Conservation (phyloP, 92 coral and sea anemone species). For the Virgularia gustaviana region DNA sequence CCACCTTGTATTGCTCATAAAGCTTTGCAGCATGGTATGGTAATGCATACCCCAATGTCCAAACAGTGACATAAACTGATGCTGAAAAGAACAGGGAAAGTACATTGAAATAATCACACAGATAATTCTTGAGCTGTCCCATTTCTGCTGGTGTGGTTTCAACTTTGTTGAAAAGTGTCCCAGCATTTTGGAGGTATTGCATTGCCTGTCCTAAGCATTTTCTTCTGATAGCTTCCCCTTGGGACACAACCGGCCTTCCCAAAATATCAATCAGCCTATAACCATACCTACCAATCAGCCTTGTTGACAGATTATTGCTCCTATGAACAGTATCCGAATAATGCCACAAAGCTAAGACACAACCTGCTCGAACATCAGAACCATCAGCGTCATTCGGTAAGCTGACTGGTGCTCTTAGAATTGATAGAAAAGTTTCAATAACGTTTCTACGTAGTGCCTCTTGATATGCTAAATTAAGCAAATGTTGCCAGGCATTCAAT, state of each 20-base stretch:
- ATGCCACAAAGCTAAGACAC: too few species aligned
- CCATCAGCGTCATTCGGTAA: too few species aligned
- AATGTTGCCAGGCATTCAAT: constrained; percentile 61
- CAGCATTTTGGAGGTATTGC: constrained; percentile 47
- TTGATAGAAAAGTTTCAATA: constrained; percentile 22
- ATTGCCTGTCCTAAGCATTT: constrained; percentile 45
- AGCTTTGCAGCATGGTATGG: too few species aligned
- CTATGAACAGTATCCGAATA: constrained; percentile 37
- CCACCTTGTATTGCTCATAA: too few species aligned
- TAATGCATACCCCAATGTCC: too few species aligned
- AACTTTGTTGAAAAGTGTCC: too few species aligned
- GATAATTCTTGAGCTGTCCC: constrained; percentile 15
- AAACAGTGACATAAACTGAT: too few species aligned
- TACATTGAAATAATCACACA: constrained; percentile 39
- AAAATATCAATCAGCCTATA: constrained; percentile 45
- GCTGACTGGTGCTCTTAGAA: constrained; percentile 1
- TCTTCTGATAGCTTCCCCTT: constrained; percentile 33
- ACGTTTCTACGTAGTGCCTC: constrained; percentile 45
- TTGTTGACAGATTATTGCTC: constrained; percentile 31
- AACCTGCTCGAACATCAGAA: too few species aligned
- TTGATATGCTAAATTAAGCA: constrained; percentile 32
- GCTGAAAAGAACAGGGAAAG: too few species aligned
- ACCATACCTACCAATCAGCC: constrained; percentile 46
- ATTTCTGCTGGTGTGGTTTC: constrained; percentile 30
- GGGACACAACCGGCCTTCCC: constrained; percentile 26